Evolutionary conservation across 2,888 invertebrate genomes (phyloP).

Genomic region (Adineta ricciae): DNA sequence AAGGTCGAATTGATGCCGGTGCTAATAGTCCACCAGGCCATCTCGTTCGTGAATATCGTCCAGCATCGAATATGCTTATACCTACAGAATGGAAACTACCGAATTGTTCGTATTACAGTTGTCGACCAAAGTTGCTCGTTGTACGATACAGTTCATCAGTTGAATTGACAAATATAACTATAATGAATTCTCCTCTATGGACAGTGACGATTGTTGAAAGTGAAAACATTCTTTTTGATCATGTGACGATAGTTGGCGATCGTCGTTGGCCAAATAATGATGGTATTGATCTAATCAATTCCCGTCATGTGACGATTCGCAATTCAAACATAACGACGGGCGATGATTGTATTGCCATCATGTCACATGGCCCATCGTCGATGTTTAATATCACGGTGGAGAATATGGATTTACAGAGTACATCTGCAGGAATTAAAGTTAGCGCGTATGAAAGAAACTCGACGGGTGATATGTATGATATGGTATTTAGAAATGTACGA

Average conservation of each 20-base stretch:
- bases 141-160: not conserved
- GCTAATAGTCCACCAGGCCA: not conserved
- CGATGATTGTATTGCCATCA: not conserved
- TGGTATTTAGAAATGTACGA: not conserved
- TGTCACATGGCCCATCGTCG: not conserved
- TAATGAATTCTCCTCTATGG: not conserved
- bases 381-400: not conserved
- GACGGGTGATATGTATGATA: not conserved
- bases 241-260: not conserved
- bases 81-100: not conserved
- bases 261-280: conserved; percentile 15
- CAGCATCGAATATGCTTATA: not conserved
- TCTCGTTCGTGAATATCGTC: not conserved
- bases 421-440: not conserved
- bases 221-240: not conserved
- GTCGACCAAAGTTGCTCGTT: not conserved
- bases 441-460: not conserved
- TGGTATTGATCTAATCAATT: not conserved
- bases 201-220: not conserved
- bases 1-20: not conserved
- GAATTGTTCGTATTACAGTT: not conserved
- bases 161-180: not conserved
- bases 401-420: not conserved
- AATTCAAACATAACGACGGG: not conserved
- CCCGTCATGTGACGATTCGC: not conserved